These are phyloP conservation scores for Amphimallon solstitiale DNA, from an alignment of 2,888 invertebrate genomes.

Conservation along the genomic window DNA sequence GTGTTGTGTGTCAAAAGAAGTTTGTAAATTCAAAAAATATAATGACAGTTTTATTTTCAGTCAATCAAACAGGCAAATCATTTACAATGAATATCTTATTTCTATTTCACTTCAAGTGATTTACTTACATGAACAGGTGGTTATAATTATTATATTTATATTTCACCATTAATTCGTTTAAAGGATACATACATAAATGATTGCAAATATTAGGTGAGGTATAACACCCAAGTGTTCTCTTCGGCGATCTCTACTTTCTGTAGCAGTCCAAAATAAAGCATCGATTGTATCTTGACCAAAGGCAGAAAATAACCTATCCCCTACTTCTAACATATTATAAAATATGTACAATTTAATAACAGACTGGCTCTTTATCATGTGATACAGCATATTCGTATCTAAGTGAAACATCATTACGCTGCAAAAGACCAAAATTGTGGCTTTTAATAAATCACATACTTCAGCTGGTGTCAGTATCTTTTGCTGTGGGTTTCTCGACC, in stretches of 20 bases:
- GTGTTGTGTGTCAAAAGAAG: no score
- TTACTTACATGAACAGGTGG: no score
- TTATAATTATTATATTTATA: no score
- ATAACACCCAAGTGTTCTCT: conserved; percentile 86
- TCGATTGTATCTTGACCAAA: conserved; percentile 99
- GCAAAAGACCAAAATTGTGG: conserved; percentile 84
- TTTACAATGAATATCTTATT: no score
- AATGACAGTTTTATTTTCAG: no score
- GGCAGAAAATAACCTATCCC: conserved; percentile 93
- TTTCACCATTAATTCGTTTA: no score
- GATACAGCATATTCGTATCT: conserved; percentile 98
- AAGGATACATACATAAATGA: conserved; percentile 96
- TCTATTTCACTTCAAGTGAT: no score
- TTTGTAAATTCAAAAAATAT: no score
- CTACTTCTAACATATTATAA: conserved; percentile 99
- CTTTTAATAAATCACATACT: conserved; percentile 95
- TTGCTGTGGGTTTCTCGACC: conserved; percentile 62
- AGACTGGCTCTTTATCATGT: conserved; percentile 96
- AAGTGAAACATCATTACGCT: conserved; percentile 89
- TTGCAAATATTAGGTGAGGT: conserved; percentile 90
- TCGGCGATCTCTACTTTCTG: conserved; percentile 88
- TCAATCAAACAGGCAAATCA: no score
- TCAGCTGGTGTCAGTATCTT: conserved; percentile 85
- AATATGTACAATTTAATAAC: conserved; percentile 99
- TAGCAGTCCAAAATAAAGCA: conserved; percentile 98